Percentiles rank a stretch among this genome's conserved stretches.
These are phyloP conservation scores for Epirrhoe tristata DNA, from an alignment of 2,888 invertebrate species.

Conservation along the genomic window DNA sequence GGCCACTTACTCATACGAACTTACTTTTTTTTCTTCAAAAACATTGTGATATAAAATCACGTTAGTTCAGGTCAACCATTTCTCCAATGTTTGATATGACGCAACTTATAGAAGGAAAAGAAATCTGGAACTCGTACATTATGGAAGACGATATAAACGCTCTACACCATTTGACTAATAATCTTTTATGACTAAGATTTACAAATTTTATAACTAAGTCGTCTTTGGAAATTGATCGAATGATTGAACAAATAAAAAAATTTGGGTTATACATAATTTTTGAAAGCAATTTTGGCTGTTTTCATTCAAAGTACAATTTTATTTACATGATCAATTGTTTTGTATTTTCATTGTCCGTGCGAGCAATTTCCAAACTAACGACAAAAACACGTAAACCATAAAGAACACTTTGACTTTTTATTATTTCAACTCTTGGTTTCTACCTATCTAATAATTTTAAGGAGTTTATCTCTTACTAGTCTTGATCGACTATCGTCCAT, in stretches of 20 bases:
- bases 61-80: constrained; percentile 6
- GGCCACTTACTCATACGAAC: no score
- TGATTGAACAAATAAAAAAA: background rate
- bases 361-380: constrained; percentile 28
- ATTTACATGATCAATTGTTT: background rate
- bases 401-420: constrained; percentile 51
- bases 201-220: constrained; percentile 30
- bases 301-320: no score
- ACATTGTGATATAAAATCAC: background rate
- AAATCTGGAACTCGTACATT: constrained; percentile 70
- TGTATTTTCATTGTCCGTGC: constrained; percentile 20
- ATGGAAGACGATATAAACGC: constrained; percentile 82
- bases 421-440: constrained; percentile 25
- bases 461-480: constrained; percentile 24
- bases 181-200: constrained; percentile 46
- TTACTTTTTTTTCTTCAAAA: no score
- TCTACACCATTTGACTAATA: constrained; percentile 64
- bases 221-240: constrained; percentile 23
- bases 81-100: constrained; percentile 55
- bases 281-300: no score
- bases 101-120: constrained; percentile 61
- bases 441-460: constrained; percentile 55
- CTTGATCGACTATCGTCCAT: constrained; percentile 14
- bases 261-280: background rate
- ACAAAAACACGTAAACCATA: constrained; percentile 38